These are phyloP conservation scores for Danionella dracula DNA, from an alignment of 2,797 vertebrate species.

Conservation along the genomic window DNA sequence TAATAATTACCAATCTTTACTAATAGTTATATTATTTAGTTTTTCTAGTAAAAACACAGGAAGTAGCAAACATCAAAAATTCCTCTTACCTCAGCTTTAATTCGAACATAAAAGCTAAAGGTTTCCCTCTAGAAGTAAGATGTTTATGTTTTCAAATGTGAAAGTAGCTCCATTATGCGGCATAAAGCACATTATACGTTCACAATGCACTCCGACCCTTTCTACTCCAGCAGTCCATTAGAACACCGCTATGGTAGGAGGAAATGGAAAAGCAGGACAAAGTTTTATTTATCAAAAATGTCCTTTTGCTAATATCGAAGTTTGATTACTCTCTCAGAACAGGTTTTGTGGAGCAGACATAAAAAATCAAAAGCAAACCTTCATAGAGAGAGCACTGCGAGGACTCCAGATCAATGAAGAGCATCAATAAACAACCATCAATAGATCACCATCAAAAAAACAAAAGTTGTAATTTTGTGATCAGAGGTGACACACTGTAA, in stretches of 20 bases:
- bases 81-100: too few species aligned
- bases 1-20: too few species aligned
- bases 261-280: constrained; percentile 11
- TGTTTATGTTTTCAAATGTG: neutral
- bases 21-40: too few species aligned
- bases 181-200: constrained; percentile 4
- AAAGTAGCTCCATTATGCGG: constrained; percentile 3
- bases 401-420: neutral
- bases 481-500: too few species aligned
- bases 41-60: neutral
- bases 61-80: neutral
- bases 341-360: neutral
- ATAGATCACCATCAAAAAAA: constrained; percentile 5
- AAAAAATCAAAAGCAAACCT: constrained; percentile 3
- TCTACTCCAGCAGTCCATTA: constrained; percentile 34
- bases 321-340: neutral
- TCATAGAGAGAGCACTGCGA: neutral
- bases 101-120: neutral
- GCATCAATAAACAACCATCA: too few species aligned
- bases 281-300: neutral
- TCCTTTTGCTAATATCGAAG: neutral
- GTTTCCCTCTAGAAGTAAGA: neutral
- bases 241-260: neutral
- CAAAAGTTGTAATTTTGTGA: too few species aligned
- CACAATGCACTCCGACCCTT: constrained; percentile 6